phyloP scores from a whole-genome alignment of 2,113 vertebrate species.

The Leptocoma aspasia region DNA sequence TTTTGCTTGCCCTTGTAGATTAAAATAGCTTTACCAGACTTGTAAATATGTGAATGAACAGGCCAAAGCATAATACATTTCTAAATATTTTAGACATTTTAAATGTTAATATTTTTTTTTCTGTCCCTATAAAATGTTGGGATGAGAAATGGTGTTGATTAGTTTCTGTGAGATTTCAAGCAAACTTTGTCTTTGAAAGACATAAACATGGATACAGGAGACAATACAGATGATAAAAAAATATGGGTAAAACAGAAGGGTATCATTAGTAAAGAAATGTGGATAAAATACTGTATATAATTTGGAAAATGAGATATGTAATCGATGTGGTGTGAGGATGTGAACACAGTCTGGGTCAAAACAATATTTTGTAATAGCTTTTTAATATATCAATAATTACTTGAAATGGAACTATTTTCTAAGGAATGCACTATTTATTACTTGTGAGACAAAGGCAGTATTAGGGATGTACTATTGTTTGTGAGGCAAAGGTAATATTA shows the following conservation, averaged over 20 bases:
- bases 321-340: neutral
- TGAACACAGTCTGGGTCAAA: neutral
- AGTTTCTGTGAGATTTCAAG: neutral
- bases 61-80: neutral
- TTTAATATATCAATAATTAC: neutral
- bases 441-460: neutral
- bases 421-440: neutral
- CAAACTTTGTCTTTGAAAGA: neutral
- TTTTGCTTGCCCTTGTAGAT: neutral
- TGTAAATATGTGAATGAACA: neutral
- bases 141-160: neutral
- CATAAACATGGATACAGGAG: neutral
- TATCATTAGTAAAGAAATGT: neutral
- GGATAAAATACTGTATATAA: neutral
- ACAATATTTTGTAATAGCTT: neutral
- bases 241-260: neutral
- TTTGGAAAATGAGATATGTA: neutral
- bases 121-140: neutral
- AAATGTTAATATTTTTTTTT: neutral
- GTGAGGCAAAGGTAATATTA: neutral
- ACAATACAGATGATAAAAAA: neutral
- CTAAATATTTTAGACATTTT: neutral
- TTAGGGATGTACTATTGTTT: neutral
- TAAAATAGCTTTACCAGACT: neutral
- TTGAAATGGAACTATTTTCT: neutral